phyloP scores from a whole-genome alignment of 1,140 invertebrate species.

The Drosophila ambigua region DNA sequence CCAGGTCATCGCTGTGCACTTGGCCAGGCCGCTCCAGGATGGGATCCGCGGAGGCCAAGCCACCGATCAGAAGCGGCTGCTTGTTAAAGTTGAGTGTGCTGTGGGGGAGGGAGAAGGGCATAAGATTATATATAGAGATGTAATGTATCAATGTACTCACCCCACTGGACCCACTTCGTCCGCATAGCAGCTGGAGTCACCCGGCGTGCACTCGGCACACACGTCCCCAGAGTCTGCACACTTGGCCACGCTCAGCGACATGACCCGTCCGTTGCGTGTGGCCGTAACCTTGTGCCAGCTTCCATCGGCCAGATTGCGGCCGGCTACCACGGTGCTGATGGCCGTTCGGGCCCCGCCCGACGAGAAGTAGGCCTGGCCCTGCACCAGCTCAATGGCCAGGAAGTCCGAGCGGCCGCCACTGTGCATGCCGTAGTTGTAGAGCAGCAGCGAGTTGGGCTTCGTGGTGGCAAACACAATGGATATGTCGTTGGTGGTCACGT shows the following conservation, averaged over 20 bases:
- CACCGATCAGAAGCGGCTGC: conserved; percentile 93
- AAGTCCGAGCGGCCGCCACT: conserved; percentile 95
- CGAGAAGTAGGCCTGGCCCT: conserved; percentile 93
- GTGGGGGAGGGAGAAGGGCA: not conserved
- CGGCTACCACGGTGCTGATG: conserved; percentile 90
- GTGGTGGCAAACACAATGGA: conserved; percentile 96
- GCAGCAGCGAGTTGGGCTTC: conserved; percentile 92
- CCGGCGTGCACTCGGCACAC: conserved; percentile 93
- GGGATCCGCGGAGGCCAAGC: conserved; percentile 92
- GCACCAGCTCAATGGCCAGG: conserved; percentile 94
- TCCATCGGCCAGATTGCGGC: conserved; percentile 90
- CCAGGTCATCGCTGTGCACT: conserved; percentile 95
- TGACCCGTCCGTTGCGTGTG: conserved; percentile 93
- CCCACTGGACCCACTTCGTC: conserved; percentile 93
- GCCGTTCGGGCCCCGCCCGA: conserved; percentile 94
- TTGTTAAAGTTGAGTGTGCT: conserved; percentile 97
- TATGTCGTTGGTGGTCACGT: conserved; percentile 95
- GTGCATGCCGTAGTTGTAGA: conserved; percentile 95
- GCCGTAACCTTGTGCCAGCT: conserved; percentile 96
- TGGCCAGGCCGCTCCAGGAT: conserved; percentile 94
- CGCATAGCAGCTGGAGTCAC: conserved; percentile 91
- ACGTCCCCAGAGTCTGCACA: conserved; percentile 93
- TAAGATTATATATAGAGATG: not conserved
- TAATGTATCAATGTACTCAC: conserved; percentile 85
- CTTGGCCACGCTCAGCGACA: conserved; percentile 91